Evolutionary conservation across 2,888 invertebrate species (phyloP).

Genomic region (Drosophila ustulata): DNA sequence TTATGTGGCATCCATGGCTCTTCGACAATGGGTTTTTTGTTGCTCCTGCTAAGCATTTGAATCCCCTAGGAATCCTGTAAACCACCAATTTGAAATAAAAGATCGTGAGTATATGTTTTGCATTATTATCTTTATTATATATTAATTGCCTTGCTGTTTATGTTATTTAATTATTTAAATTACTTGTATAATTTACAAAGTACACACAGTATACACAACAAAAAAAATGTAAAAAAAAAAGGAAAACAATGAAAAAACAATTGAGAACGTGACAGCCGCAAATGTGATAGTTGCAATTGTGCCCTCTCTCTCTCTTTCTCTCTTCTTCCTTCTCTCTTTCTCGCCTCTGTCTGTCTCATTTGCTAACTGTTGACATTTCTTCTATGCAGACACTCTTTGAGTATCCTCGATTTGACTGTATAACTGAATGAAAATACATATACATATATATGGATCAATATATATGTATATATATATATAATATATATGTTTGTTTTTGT

Average conservation of each 20-base stretch:
- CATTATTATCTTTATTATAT: slow-evolving; percentile 71
- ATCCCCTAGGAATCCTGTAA: too few species aligned
- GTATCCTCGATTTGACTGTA: slow-evolving; percentile 11
- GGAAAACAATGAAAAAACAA: slow-evolving; percentile 25
- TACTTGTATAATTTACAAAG: slow-evolving; percentile 78
- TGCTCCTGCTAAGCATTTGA: too few species aligned
- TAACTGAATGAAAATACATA: slow-evolving; percentile 35
- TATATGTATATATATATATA: slow-evolving; percentile 3
- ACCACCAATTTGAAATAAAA: slow-evolving; percentile 2
- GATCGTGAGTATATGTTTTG: slow-evolving; percentile 5
- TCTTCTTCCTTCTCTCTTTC: neutral
- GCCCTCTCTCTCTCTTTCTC: neutral
- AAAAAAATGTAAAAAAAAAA: slow-evolving; percentile 21
- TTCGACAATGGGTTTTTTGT: too few species aligned
- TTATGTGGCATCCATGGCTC: too few species aligned
- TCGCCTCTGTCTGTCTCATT: slow-evolving; percentile 8
- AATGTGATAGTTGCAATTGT: slow-evolving; percentile 10
- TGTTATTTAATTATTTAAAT: slow-evolving; percentile 65
- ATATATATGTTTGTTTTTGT: slow-evolving; percentile 6
- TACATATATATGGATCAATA: slow-evolving; percentile 12
- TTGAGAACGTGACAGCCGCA: slow-evolving; percentile 30
- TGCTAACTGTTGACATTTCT: slow-evolving; percentile 17
- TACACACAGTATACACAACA: slow-evolving; percentile 72
- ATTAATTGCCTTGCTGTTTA: slow-evolving; percentile 77
- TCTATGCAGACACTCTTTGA: slow-evolving; percentile 13